Conservation (phyloP, 2,113 vertebrate species). For the Hypocryptadius cinnamomeus region DNA sequence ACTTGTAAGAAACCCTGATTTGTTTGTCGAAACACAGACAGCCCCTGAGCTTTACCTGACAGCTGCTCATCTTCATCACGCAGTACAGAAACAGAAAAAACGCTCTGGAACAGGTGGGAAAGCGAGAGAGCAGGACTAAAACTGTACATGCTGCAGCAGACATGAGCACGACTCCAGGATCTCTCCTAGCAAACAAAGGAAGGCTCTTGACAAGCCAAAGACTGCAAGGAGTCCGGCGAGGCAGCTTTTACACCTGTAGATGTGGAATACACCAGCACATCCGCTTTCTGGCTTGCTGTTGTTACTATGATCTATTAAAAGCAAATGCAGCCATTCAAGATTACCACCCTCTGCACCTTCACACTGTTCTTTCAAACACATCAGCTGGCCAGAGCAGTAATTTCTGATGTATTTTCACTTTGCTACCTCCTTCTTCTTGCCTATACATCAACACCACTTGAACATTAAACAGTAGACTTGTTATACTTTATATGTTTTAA, state of each 20-base stretch:
- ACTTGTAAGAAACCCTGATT: background rate
- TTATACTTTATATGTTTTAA: background rate
- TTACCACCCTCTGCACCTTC: background rate
- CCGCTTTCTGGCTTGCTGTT: background rate
- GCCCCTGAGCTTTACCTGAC: background rate
- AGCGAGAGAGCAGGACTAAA: background rate
- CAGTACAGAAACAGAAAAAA: background rate
- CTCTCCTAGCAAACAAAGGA: background rate
- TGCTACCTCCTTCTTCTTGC: background rate
- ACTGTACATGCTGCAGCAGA: background rate
- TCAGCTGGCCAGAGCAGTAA: background rate
- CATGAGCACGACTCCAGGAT: background rate
- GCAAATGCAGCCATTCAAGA: background rate
- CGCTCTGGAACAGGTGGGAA: background rate
- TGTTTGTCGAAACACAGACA: background rate
- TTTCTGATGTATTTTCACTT: background rate
- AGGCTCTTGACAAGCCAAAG: background rate
- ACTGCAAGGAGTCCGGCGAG: background rate
- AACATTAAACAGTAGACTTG: background rate
- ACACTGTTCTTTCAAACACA: background rate
- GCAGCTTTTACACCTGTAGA: background rate
- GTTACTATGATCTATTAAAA: background rate
- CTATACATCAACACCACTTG: background rate
- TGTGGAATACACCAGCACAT: background rate
- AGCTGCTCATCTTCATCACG: accelerated